Evolutionary conservation across 2,797 vertebrate species (phyloP), one percentile per base, ranked within the genome.

Genomic region (Leuciscus waleckii): DNA sequence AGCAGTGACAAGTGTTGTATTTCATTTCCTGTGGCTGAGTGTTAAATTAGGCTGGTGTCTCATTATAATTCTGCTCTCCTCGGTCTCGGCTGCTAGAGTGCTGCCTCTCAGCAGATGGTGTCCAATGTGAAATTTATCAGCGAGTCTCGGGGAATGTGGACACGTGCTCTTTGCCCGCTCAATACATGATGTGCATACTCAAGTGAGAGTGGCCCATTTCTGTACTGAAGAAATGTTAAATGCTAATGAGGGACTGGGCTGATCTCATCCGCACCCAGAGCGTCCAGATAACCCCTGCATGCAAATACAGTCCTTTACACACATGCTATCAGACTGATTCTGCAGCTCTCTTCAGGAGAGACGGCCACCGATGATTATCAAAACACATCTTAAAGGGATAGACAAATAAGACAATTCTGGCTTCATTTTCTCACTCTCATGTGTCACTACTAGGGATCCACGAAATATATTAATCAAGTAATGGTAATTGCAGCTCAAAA

Each of bases 81-180:
- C 19, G 1, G 37, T 49, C 37, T 29, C 11, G 5, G 84, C n/a
- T 21, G 23, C 54, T 63, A 41, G 61, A 84, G 70, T 67, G 35
- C 58, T 85, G 75, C 76, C 79, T 73, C 82, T 85, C 77, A 85
- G 85, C 87, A 85, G 85, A 89, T 89, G 86, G 80, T 76, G 69
- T 56, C 51, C 61, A 73, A 87, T 80, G 80, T 71, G 63, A 83
- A 89, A 81, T 87, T 79, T 81, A 84, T 84, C 68, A 81, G 81
- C n/a, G n/a, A 29, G 81, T 77, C 75, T 87, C 70, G 4, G 77
- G 70, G 37, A 81, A 73, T 0, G 23, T 14, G 81, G 74, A 63
- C 70, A 79, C 83, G 77, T 85, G 85, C 70, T 39, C 80, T 74
- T 21, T 46, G 46, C 49, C 71, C 82, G 82, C 68, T 83, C 76